Evolutionary conservation across 2,797 vertebrate species (phyloP).

Genomic region (Florisuga fusca): DNA sequence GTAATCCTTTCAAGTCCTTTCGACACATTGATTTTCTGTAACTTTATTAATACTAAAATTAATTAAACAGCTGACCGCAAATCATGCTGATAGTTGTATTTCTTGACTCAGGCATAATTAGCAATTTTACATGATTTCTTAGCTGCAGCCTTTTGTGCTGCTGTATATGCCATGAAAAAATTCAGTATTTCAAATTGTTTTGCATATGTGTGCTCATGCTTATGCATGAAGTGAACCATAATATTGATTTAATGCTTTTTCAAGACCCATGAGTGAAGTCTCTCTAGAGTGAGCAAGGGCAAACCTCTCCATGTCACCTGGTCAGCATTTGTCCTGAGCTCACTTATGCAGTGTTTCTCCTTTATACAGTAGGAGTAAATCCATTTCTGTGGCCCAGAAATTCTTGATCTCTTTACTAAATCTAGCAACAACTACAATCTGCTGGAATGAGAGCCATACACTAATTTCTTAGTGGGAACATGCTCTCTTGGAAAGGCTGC

Average conservation of each 20-base stretch:
- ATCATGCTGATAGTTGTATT: conserved; percentile 43
- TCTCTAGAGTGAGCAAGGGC: not conserved
- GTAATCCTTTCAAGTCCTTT: conserved; percentile 62
- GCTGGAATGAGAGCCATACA: not conserved
- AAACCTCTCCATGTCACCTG: not conserved
- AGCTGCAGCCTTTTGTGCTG: not conserved
- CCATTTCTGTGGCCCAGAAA: not conserved
- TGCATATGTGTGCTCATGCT: not conserved
- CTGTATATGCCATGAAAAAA: not conserved
- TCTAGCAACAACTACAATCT: not conserved
- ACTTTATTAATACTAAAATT: conserved; percentile 64
- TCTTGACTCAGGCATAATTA: conserved; percentile 42
- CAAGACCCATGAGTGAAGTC: not conserved
- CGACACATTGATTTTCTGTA: conserved; percentile 60
- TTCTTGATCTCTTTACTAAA: not conserved
- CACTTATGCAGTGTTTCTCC: not conserved
- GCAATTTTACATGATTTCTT: conserved; percentile 29
- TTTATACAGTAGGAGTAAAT: not conserved
- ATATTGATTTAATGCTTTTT: not conserved
- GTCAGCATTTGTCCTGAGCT: not conserved
- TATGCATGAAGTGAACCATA: not conserved
- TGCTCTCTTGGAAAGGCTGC: not conserved
- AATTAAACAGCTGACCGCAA: conserved; percentile 45
- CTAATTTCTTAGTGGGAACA: not conserved
- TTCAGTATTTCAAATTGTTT: not conserved